A percentile compares a stretch with the other conserved stretches of the same genome.
Evolutionary conservation across 2,113 vertebrate species (phyloP).

Genomic region (Ibidorhyncha struthersii): DNA sequence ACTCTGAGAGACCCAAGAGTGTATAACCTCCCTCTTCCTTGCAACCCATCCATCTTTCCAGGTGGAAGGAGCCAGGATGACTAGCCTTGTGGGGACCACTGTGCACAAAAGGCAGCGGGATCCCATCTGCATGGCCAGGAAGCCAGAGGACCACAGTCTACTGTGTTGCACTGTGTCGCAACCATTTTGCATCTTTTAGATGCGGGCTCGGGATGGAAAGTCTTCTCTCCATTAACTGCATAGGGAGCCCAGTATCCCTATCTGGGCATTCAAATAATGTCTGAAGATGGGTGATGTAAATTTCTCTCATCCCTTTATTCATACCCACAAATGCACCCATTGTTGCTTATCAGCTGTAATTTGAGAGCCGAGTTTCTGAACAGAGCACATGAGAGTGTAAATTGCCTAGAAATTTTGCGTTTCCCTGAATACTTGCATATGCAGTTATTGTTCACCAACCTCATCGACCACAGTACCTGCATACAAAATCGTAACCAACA

Average conservation of each 20-base stretch:
- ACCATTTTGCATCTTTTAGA: not conserved
- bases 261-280: not conserved
- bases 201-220: not conserved
- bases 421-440: not conserved
- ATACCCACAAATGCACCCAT: not conserved
- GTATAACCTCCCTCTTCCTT: not conserved
- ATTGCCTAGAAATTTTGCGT: not conserved
- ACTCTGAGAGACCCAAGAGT: not conserved
- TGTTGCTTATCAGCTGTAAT: slow-evolving; percentile 7
- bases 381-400: not conserved
- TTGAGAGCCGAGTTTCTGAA: not conserved
- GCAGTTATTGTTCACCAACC: not conserved
- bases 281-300: not conserved
- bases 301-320: slow-evolving; percentile 25
- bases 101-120: not conserved
- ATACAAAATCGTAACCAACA: not conserved
- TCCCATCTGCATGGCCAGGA: not conserved
- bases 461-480: not conserved
- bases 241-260: not conserved
- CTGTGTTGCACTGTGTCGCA: fast-evolving
- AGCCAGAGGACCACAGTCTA: not conserved
- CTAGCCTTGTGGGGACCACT: not conserved
- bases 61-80: not conserved
- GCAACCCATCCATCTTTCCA: not conserved
- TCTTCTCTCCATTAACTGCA: not conserved